Conservation (phyloP, 2,113 vertebrate genomes). For the Phyllostomus discolor region DNA sequence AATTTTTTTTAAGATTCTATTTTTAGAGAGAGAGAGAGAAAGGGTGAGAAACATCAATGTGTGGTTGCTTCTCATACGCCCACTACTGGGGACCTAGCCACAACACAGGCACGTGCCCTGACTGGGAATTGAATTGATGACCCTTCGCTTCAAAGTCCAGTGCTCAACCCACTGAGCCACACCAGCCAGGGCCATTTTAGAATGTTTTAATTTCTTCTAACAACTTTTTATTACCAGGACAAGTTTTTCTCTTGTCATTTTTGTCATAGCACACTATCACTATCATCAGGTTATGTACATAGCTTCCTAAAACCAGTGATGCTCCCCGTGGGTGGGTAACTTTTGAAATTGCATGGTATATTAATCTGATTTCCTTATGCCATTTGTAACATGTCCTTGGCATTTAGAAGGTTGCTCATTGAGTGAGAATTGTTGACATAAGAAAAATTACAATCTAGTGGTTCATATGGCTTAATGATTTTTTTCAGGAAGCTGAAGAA, state of each 20-base stretch:
- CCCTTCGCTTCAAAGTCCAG: too few species aligned
- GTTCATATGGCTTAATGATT: slow-evolving; percentile 28
- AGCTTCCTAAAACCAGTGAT: neutral
- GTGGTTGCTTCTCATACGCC: too few species aligned
- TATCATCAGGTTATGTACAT: neutral
- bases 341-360: neutral
- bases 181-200: neutral
- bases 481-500: slow-evolving; percentile 94
- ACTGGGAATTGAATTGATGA: too few species aligned
- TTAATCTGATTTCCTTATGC: neutral
- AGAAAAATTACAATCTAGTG: neutral
- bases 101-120: too few species aligned
- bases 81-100: too few species aligned
- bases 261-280: neutral
- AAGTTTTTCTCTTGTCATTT: neutral
- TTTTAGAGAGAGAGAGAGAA: too few species aligned
- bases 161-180: too few species aligned
- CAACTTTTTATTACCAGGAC: neutral
- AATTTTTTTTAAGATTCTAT: too few species aligned
- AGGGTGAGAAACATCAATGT: too few species aligned
- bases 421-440: neutral
- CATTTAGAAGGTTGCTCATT: neutral
- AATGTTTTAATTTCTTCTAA: neutral
- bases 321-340: neutral
- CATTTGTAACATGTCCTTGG: neutral